phyloP scores from a whole-genome alignment of 2,797 vertebrate genomes.

The Enteromius argenteus region DNA sequence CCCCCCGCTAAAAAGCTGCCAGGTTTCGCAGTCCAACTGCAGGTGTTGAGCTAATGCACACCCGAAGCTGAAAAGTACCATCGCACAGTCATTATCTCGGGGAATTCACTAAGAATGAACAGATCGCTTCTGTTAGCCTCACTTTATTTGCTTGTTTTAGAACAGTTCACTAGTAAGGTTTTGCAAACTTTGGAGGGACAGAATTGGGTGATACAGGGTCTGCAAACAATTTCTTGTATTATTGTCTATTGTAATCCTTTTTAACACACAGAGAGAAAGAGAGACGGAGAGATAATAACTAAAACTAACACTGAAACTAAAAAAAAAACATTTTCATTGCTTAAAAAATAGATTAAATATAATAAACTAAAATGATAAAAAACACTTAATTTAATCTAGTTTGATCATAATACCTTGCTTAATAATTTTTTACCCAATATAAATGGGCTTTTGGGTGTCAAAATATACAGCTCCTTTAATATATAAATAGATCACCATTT shows the following conservation, averaged over 20 bases:
- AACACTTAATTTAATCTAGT: no score
- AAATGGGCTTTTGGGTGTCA: no score
- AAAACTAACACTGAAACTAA: no score
- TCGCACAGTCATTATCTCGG: neutral
- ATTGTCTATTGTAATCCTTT: neutral
- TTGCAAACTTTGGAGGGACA: neutral
- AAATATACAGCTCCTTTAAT: no score
- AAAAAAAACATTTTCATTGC: no score
- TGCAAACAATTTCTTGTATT: neutral
- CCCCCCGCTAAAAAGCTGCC: slow-evolving; percentile 35
- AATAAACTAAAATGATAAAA: no score
- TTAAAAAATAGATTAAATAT: no score
- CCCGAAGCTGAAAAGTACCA: slow-evolving; percentile 6
- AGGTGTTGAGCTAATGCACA: slow-evolving; percentile 21
- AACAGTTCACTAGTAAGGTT: neutral
- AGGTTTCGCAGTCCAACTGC: slow-evolving; percentile 11
- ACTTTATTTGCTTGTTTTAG: neutral
- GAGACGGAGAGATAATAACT: neutral
- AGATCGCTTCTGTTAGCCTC: neutral
- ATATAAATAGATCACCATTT: no score
- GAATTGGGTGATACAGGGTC: neutral
- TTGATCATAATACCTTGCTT: neutral
- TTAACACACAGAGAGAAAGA: neutral
- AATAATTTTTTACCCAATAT: no score
- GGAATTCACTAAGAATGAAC: slow-evolving; percentile 1